Conservation (phyloP, 2,113 vertebrate genomes). For the Colinus virginianus region DNA sequence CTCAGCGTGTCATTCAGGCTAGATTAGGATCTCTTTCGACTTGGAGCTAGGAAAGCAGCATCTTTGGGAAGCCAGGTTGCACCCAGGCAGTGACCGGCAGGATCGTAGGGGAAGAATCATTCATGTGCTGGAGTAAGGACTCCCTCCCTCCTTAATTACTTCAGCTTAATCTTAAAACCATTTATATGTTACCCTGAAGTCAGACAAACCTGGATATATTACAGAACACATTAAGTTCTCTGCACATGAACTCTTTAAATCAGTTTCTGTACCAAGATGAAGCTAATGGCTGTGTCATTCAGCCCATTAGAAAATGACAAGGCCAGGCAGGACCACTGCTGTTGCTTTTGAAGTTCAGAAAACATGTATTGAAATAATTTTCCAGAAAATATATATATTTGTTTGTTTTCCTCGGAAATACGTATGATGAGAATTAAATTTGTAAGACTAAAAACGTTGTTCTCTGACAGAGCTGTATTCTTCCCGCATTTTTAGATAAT, state of each 20-base stretch:
- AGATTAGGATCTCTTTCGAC: background rate
- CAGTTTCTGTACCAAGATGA: background rate
- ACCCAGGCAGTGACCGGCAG: background rate
- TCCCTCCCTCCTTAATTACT: background rate
- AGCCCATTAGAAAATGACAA: background rate
- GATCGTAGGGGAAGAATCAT: background rate
- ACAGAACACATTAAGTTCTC: background rate
- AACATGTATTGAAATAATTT: background rate
- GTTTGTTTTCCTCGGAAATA: background rate
- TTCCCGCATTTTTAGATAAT: background rate
- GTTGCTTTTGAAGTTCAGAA: background rate
- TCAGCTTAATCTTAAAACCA: background rate
- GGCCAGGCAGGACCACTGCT: background rate
- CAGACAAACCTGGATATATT: background rate
- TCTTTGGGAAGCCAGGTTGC: background rate
- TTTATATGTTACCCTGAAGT: background rate
- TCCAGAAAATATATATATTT: background rate
- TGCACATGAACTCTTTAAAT: background rate
- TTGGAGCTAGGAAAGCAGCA: background rate
- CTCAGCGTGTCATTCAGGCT: background rate
- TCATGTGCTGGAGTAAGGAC: background rate
- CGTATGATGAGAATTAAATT: background rate
- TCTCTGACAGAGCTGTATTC: background rate
- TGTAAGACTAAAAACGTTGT: background rate
- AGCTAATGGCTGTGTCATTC: accelerated